Percentiles rank a stretch among this genome's conserved stretches.
These are phyloP conservation scores for Oreochromis aureus DNA, from an alignment of 2,113 vertebrate genomes.

Conservation along the genomic window DNA sequence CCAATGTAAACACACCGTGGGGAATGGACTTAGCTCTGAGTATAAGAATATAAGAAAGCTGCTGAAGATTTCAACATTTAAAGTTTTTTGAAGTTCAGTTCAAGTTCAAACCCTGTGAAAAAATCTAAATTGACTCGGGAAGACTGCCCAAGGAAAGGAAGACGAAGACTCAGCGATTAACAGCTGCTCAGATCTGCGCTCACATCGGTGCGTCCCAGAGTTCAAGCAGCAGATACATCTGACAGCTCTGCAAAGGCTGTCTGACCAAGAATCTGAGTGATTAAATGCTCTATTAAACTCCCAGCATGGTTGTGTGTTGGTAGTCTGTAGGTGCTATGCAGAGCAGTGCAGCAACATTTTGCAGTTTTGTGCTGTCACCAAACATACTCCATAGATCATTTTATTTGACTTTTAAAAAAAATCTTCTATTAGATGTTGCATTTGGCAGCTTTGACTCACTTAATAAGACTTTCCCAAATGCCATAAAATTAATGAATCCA, in stretches of 20 bases:
- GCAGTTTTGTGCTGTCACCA: rapidly evolving
- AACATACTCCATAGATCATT: not conserved
- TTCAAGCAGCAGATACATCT: not conserved
- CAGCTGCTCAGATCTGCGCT: not conserved
- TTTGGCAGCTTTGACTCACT: not conserved
- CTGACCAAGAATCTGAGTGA: not conserved
- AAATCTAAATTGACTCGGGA: not conserved
- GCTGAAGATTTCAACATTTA: not conserved
- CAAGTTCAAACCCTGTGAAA: not conserved
- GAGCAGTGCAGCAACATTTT: not conserved
- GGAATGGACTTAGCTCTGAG: not conserved
- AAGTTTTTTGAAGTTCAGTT: not conserved
- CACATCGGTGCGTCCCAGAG: not conserved
- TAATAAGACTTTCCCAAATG: not conserved
- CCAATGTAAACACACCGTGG: not conserved
- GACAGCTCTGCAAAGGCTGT: not conserved
- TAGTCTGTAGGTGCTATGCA: not conserved
- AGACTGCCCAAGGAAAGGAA: not conserved
- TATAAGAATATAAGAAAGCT: not conserved
- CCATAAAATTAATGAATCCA: not conserved
- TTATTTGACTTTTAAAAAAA: not conserved
- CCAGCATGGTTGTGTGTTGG: not conserved
- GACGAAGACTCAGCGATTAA: not conserved
- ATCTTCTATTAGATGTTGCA: rapidly evolving
- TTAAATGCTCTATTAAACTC: not conserved